Conservation (phyloP, 2,888 invertebrate species). For the Aporophyla lueneburgensis region DNA sequence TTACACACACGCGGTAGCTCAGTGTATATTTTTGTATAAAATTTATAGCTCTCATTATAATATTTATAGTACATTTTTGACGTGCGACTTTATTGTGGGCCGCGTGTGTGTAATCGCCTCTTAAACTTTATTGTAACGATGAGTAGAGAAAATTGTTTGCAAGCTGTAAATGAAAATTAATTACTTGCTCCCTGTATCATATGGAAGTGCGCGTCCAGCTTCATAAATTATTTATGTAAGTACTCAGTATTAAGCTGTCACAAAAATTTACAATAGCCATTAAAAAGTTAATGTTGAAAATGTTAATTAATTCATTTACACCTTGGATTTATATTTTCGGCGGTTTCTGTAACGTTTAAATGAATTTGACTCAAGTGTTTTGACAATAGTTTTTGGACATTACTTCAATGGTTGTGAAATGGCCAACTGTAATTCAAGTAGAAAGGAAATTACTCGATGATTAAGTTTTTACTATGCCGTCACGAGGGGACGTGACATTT, state of each 20-base stretch:
- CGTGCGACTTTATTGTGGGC: conserved; percentile 69
- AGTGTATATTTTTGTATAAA: conserved; percentile 76
- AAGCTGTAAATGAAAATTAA: conserved; percentile 69
- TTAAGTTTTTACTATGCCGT: conserved; percentile 69
- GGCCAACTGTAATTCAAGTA: conserved; percentile 69
- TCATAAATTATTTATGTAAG: conserved; percentile 58
- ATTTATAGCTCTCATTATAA: conserved; percentile 81
- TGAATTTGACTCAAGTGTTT: conserved; percentile 68
- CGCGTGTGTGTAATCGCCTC: conserved; percentile 74
- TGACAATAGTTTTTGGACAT: conserved; percentile 73
- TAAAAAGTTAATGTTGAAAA: conserved; percentile 50
- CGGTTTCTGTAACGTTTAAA: conserved; percentile 64
- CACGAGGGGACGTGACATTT: conserved; percentile 60
- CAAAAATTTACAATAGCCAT: conserved; percentile 54
- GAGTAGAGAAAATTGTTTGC: conserved; percentile 60
- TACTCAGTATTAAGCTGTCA: conserved; percentile 51
- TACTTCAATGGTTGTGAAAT: conserved; percentile 81
- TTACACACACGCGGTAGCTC: conserved; percentile 78
- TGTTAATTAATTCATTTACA: conserved; percentile 65
- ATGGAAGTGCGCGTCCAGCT: conserved; percentile 23
- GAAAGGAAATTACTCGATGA: conserved; percentile 63
- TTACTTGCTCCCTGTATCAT: conserved; percentile 40
- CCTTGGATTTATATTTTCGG: conserved; percentile 58
- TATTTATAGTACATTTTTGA: conserved; percentile 77
- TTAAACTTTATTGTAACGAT: conserved; percentile 67